These are phyloP conservation scores for Heliconius erato DNA, from an alignment of 2,888 invertebrate species.

Conservation along the genomic window DNA sequence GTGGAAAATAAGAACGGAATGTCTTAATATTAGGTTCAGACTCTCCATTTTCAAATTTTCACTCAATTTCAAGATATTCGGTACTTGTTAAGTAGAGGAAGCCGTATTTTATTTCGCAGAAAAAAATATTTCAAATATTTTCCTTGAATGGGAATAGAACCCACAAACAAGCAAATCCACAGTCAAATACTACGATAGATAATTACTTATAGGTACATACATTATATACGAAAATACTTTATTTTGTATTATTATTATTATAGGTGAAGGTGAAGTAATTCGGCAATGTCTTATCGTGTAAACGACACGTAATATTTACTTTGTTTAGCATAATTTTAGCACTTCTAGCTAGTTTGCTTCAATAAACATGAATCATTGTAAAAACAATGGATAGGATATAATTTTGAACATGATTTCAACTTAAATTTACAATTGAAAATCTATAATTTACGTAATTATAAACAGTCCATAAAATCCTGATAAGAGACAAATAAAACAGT, in stretches of 20 bases:
- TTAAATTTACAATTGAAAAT: background rate
- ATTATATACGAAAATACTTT: background rate
- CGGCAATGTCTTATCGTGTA: background rate
- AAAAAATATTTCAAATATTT: background rate
- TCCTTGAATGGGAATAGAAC: background rate
- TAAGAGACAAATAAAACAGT: too few relatives aligned
- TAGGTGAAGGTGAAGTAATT: background rate
- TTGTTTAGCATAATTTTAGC: background rate
- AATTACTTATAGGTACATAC: background rate
- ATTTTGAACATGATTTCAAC: slow-evolving; percentile 17
- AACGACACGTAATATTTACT: slow-evolving; percentile 22
- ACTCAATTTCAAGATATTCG: too few relatives aligned
- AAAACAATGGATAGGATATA: slow-evolving; percentile 33
- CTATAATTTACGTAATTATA: background rate
- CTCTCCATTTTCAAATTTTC: too few relatives aligned
- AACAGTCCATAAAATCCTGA: too few relatives aligned
- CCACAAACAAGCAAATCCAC: background rate
- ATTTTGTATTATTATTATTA: background rate
- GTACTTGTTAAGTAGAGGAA: too few relatives aligned
- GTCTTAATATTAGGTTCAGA: too few relatives aligned
- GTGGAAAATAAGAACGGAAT: too few relatives aligned
- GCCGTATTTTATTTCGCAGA: too few relatives aligned
- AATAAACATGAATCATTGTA: slow-evolving; percentile 40
- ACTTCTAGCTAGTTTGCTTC: slow-evolving; percentile 23
- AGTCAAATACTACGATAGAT: background rate